phyloP scores from a whole-genome alignment of 2,888 invertebrate species.

The Urechis unicinctus region DNA sequence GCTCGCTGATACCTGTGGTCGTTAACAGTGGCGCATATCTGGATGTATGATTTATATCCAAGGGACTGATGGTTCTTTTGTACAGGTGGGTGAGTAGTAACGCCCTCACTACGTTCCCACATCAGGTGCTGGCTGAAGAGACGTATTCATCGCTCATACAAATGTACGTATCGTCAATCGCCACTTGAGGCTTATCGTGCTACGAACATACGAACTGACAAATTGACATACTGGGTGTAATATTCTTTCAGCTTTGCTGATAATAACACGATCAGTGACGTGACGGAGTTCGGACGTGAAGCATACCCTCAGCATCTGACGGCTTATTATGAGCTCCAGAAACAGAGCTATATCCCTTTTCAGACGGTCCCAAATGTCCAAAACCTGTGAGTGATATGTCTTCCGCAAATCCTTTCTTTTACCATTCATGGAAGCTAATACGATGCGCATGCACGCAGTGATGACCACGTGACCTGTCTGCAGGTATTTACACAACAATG shows the following conservation, averaged over 20 bases:
- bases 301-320: slow-evolving; percentile 19
- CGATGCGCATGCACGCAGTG: no score
- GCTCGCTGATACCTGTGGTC: no score
- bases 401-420: no score
- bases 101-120: slow-evolving; percentile 28
- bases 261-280: slow-evolving; percentile 23
- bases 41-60: no score
- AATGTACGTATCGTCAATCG: slow-evolving; percentile 5
- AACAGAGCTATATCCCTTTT: slow-evolving; percentile 2
- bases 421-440: no score
- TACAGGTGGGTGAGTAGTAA: slow-evolving; percentile 36
- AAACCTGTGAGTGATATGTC: no score
- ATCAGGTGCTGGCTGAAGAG: slow-evolving; percentile 28
- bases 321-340: slow-evolving; percentile 1
- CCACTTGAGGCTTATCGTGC: neutral
- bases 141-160: slow-evolving; percentile 17
- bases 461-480: no score
- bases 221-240: neutral
- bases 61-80: no score
- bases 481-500: slow-evolving; percentile 23
- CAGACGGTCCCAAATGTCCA: slow-evolving; percentile 1
- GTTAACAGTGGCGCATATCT: no score
- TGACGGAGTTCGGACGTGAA: slow-evolving; percentile 25
- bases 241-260: slow-evolving; percentile 25
- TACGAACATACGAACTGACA: neutral